Evolutionary conservation across 1,140 invertebrate species (phyloP).

Genomic region (Acarapis woodi): DNA sequence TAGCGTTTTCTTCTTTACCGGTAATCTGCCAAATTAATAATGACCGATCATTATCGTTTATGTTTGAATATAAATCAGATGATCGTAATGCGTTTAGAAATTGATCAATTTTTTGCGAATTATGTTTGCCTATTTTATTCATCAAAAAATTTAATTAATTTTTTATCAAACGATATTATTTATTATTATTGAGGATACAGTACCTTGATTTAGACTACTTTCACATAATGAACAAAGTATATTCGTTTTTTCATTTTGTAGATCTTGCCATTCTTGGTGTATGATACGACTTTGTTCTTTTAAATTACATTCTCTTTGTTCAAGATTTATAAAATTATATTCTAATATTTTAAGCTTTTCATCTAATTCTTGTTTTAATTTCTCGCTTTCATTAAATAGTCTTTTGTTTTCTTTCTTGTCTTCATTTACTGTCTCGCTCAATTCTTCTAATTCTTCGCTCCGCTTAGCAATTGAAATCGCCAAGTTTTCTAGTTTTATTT

Average conservation of each 20-base stretch:
- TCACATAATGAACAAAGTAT: conserved; percentile 8
- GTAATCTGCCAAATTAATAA: conserved; percentile 8
- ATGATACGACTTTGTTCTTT: not conserved
- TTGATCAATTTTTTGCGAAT: too few relatives aligned
- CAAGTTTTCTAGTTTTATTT: conserved; percentile 5
- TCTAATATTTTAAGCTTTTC: not conserved
- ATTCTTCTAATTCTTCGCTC: conserved; percentile 6
- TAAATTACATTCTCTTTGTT: not conserved
- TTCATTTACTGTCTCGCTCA: conserved; percentile 5
- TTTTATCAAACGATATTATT: not conserved
- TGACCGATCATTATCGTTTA: not conserved
- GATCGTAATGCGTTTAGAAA: too few relatives aligned
- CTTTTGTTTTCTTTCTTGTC: conserved; percentile 4
- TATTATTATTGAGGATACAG: too few relatives aligned
- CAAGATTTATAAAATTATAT: not conserved
- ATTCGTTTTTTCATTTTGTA: conserved; percentile 1
- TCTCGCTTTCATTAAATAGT: conserved; percentile 3
- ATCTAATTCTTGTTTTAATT: conserved; percentile 3
- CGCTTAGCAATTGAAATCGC: conserved; percentile 1
- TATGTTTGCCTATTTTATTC: too few relatives aligned
- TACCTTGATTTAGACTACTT: conserved; percentile 1
- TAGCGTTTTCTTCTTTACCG: conserved; percentile 6
- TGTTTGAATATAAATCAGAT: too few relatives aligned
- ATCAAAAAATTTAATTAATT: too few relatives aligned
- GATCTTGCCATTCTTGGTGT: conserved; percentile 5